These are phyloP conservation scores for Cettia cetti DNA, from an alignment of 2,113 vertebrate species.

Conservation along the genomic window DNA sequence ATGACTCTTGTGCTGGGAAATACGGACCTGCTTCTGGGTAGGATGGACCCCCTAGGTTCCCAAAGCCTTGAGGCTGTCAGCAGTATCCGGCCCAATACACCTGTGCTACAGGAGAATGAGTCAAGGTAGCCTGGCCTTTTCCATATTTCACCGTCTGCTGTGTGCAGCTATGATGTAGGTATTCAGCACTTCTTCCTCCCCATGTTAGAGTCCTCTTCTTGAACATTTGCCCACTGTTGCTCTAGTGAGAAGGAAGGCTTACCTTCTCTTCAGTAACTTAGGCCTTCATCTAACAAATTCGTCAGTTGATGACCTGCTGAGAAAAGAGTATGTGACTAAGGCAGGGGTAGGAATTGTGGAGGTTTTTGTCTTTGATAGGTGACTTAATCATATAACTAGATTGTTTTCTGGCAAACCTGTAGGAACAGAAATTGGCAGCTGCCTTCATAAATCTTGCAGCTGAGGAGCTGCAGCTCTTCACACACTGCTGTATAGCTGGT, in stretches of 20 bases:
- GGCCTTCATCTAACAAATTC: background rate
- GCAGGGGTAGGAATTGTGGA: background rate
- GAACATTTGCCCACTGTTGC: background rate
- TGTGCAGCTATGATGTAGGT: background rate
- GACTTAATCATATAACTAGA: background rate
- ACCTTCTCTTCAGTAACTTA: background rate
- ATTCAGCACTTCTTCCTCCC: background rate
- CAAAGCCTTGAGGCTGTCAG: background rate
- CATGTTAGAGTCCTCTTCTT: background rate
- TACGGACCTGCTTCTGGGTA: background rate
- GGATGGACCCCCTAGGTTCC: background rate
- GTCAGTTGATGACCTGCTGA: background rate
- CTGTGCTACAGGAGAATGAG: background rate
- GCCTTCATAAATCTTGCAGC: background rate
- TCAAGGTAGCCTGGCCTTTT: background rate
- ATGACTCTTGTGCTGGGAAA: accelerated
- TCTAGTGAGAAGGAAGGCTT: background rate
- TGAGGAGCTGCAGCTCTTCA: background rate
- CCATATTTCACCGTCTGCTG: background rate
- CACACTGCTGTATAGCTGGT: background rate
- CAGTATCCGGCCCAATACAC: background rate
- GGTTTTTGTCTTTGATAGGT: background rate
- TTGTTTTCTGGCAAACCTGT: background rate
- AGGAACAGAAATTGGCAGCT: background rate
- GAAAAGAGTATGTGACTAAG: background rate